Evolutionary conservation across 2,888 invertebrate genomes (phyloP).

Genomic region (Andrena chrysosceles): DNA sequence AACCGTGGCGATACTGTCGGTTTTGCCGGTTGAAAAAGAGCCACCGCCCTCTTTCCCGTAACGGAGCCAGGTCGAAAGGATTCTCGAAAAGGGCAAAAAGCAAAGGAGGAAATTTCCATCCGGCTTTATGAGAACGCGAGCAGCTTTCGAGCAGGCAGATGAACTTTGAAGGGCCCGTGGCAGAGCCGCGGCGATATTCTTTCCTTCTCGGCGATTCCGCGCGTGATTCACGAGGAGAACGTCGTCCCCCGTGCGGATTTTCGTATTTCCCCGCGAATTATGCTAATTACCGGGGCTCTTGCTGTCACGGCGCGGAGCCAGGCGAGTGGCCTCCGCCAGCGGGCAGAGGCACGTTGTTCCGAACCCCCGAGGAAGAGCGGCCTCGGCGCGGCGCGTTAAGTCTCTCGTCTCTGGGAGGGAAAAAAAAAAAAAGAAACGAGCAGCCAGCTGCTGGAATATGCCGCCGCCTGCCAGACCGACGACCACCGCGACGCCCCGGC

Average conservation of each 20-base stretch:
- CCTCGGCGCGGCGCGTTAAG: conserved; percentile 56
- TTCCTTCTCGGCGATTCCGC: conserved; percentile 45
- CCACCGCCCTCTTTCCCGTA: background rate
- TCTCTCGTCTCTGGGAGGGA: conserved; percentile 24
- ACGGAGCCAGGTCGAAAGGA: conserved; percentile 42
- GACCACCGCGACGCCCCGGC: conserved; percentile 15
- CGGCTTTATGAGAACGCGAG: conserved; percentile 32
- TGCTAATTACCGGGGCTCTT: conserved; percentile 68
- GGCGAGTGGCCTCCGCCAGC: conserved; percentile 53
- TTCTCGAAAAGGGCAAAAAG: conserved; percentile 51
- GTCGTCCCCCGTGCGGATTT: conserved; percentile 35
- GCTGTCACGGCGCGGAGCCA: conserved; percentile 35
- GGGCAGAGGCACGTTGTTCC: conserved; percentile 51
- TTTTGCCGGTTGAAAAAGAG: conserved; percentile 34
- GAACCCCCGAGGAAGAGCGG: conserved; percentile 46
- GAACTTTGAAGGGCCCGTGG: conserved; percentile 57
- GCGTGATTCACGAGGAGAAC: conserved; percentile 45
- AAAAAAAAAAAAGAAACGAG: background rate
- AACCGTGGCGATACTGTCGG: conserved; percentile 42
- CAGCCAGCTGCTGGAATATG: conserved; percentile 11
- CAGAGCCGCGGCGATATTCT: conserved; percentile 42
- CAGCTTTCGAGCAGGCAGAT: conserved; percentile 60
- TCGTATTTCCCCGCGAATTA: conserved; percentile 69
- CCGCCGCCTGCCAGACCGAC: conserved; percentile 4
- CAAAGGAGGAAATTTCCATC: conserved; percentile 49